Conservation (phyloP, 2,113 vertebrate genomes). For the Benitochromis conjunctus region DNA sequence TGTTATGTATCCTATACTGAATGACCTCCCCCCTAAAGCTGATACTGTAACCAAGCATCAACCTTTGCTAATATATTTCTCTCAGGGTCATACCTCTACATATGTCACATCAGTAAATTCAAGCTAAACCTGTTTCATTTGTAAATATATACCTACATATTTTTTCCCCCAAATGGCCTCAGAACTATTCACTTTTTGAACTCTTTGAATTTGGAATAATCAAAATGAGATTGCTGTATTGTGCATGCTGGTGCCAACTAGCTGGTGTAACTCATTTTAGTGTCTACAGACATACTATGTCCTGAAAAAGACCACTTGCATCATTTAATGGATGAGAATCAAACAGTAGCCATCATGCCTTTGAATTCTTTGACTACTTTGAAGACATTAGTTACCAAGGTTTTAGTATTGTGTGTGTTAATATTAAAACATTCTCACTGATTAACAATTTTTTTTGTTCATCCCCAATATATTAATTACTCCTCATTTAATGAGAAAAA, state of each 20-base stretch:
- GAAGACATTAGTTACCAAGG: background rate
- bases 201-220: background rate
- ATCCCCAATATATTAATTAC: background rate
- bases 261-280: background rate
- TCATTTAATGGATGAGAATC: background rate
- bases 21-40: background rate
- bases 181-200: background rate
- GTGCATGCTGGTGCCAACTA: fast-evolving
- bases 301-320: background rate
- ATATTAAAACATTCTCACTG: background rate
- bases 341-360: background rate
- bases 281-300: background rate
- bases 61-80: background rate
- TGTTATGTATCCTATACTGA: constrained; percentile 9
- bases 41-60: constrained; percentile 13
- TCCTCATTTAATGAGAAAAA: background rate
- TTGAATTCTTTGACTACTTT: background rate
- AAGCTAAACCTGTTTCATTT: background rate
- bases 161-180: background rate
- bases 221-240: background rate
- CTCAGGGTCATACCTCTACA: background rate
- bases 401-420: background rate
- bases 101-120: background rate
- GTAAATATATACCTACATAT: background rate
- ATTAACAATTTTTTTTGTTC: background rate